phyloP scores from a whole-genome alignment of 1,140 invertebrate species.

The Holotrichia oblita region DNA sequence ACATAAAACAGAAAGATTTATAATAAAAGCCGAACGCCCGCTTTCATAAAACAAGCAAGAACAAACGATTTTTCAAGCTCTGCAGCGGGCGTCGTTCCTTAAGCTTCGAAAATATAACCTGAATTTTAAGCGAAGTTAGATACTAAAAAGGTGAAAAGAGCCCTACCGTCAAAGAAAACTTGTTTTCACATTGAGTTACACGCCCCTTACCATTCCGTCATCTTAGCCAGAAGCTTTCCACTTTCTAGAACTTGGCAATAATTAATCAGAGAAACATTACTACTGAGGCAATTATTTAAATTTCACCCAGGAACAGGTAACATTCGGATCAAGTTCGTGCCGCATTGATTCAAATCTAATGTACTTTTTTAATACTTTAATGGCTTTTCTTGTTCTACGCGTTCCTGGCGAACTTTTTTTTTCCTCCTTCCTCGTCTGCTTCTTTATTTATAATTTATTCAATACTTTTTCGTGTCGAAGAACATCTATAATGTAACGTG shows the following conservation, averaged over 20 bases:
- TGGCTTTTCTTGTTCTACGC: neutral
- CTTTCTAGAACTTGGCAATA: neutral
- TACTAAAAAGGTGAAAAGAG: slow-evolving; percentile 15
- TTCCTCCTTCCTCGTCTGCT: too few relatives aligned
- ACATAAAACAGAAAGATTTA: neutral
- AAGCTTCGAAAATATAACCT: slow-evolving; percentile 15
- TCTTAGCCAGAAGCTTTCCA: neutral
- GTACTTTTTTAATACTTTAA: neutral
- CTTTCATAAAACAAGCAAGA: slow-evolving; percentile 22
- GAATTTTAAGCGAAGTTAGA: slow-evolving; percentile 23
- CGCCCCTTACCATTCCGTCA: neutral
- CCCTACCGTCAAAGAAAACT: neutral
- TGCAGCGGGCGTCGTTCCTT: neutral
- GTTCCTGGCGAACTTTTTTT: neutral
- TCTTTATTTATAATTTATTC: slow-evolving; percentile 14
- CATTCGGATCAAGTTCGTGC: neutral
- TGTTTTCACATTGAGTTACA: neutral
- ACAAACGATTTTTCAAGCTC: too few relatives aligned
- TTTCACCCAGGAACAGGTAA: neutral
- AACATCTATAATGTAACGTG: neutral
- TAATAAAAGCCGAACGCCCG: slow-evolving; percentile 16
- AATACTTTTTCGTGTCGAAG: neutral
- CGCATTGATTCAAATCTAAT: neutral
- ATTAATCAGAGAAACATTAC: neutral
- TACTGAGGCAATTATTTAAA: neutral